Evolutionary conservation across 2,888 invertebrate species (phyloP).

Genomic region (Erannis defoliaria): DNA sequence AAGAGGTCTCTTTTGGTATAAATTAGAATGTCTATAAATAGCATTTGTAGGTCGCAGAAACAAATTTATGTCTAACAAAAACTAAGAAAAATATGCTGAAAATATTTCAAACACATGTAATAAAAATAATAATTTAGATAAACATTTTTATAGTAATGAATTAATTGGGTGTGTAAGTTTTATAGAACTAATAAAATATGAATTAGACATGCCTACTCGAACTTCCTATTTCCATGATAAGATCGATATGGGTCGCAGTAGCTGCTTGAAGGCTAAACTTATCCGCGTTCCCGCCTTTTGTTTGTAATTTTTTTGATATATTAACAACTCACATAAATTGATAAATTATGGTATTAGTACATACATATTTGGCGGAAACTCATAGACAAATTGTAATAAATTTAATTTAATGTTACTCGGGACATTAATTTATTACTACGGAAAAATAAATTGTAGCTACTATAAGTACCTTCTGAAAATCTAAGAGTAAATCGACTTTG

Average conservation of each 20-base stretch:
- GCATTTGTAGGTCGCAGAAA: no score
- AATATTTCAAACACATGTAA: no score
- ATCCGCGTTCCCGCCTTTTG: constrained; percentile 33
- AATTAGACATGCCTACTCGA: constrained; percentile 31
- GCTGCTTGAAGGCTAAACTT: constrained; percentile 47
- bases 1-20: no score
- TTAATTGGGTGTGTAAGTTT: constrained; percentile 8
- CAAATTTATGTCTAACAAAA: no score
- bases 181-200: constrained; percentile 19
- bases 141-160: not conserved
- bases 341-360: constrained; percentile 10
- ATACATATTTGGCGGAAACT: constrained; percentile 10
- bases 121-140: no score
- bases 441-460: no score
- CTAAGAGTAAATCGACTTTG: no score
- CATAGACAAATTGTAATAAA: not conserved
- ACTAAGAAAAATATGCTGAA: no score
- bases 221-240: constrained; percentile 56
- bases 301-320: constrained; percentile 28
- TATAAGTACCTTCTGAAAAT: no score
- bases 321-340: constrained; percentile 12
- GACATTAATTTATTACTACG: not conserved
- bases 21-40: no score
- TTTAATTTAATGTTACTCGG: not conserved
- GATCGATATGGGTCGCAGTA: constrained; percentile 54